phyloP scores from a whole-genome alignment of 2,888 invertebrate genomes.

The Aplocera efformata region DNA sequence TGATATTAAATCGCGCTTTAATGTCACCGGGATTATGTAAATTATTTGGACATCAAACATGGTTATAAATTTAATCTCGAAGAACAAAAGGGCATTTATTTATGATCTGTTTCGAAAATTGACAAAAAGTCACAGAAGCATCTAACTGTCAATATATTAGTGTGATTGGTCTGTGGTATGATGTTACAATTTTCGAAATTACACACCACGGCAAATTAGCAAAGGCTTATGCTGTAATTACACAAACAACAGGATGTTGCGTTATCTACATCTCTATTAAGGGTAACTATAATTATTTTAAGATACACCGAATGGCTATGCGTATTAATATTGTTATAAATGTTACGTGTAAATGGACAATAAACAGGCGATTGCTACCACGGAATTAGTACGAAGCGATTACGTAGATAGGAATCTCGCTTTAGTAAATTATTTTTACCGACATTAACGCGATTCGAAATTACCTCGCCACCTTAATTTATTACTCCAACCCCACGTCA shows the following conservation, averaged over 20 bases:
- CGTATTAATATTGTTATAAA: conserved; percentile 33
- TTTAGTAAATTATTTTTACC: conserved; percentile 56
- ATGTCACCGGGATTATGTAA: conserved; percentile 30
- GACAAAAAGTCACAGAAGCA: conserved; percentile 7
- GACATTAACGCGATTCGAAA: conserved; percentile 61
- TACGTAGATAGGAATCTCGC: conserved; percentile 58
- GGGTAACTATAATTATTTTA: conserved; percentile 19
- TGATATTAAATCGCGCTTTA: conserved; percentile 38
- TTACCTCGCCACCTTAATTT: conserved; percentile 53
- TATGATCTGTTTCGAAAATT: not conserved
- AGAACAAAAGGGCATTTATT: conserved; percentile 6
- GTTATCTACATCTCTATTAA: conserved; percentile 33
- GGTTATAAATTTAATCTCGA: conserved; percentile 8
- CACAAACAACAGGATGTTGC: conserved; percentile 31
- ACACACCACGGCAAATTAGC: conserved; percentile 18
- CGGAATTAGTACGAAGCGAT: conserved; percentile 62
- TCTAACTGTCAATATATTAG: conserved; percentile 12
- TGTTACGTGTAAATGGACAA: conserved; percentile 51
- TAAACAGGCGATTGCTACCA: conserved; percentile 42
- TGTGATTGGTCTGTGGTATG: conserved; percentile 12
- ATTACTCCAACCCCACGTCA: conserved; percentile 46
- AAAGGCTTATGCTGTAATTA: conserved; percentile 12
- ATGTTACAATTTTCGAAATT: conserved; percentile 27
- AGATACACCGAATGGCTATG: conserved; percentile 19
- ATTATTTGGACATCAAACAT: conserved; percentile 30